Evolutionary conservation across 1,140 invertebrate species (phyloP).

Genomic region (Carposina sasakii): DNA sequence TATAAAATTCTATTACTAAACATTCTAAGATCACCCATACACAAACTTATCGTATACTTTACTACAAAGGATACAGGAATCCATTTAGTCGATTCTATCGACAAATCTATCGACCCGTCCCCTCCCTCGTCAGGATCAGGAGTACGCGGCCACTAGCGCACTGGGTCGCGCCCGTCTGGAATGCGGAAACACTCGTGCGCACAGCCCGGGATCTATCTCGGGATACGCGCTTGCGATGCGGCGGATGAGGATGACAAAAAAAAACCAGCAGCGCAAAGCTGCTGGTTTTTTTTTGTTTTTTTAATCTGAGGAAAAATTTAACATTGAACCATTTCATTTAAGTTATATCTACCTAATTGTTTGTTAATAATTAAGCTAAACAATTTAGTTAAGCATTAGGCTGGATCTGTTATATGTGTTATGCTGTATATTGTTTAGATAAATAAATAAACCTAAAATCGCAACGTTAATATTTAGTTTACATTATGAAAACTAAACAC

Average conservation of each 20-base stretch:
- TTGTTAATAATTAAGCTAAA: too few relatives aligned
- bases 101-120: slow-evolving; percentile 10
- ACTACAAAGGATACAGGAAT: not conserved
- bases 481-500: not conserved
- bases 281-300: not conserved
- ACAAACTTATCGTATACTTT: not conserved
- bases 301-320: not conserved
- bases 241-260: not conserved
- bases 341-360: too few relatives aligned
- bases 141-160: slow-evolving; percentile 63
- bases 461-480: too few relatives aligned
- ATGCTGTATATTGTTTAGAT: too few relatives aligned
- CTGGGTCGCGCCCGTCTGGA: slow-evolving; percentile 60
- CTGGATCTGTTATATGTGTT: too few relatives aligned
- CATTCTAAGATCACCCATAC: not conserved
- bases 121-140: slow-evolving; percentile 60
- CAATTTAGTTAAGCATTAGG: too few relatives aligned
- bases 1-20: too few relatives aligned
- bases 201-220: slow-evolving; percentile 28
- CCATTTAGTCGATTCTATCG: slow-evolving; percentile 15
- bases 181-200: slow-evolving; percentile 54
- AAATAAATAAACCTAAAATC: too few relatives aligned
- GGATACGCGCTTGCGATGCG: slow-evolving; percentile 14
- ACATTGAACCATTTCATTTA: too few relatives aligned
- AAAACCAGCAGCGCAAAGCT: not conserved